Conservation (phyloP, 2,797 vertebrate species). For the Austrolebias charrua region DNA sequence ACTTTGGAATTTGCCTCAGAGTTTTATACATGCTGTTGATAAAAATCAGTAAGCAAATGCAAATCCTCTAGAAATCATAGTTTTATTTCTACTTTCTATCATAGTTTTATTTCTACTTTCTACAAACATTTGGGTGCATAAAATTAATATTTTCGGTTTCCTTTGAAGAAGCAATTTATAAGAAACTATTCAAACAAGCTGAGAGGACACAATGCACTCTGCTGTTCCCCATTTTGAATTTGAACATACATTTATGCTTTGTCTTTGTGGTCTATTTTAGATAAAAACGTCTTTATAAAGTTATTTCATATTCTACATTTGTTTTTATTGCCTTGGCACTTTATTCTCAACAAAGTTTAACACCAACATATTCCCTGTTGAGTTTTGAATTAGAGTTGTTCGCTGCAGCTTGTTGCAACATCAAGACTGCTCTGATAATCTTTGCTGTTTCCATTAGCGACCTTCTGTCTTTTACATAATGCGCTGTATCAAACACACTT, state of each 20-base stretch:
- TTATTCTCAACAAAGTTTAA: neutral
- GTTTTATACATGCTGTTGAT: neutral
- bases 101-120: neutral
- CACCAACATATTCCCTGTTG: neutral
- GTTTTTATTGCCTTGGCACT: neutral
- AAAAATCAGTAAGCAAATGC: conserved; percentile 9
- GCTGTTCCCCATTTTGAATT: too few relatives aligned
- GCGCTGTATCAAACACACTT: conserved; percentile 47
- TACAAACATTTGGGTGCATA: neutral
- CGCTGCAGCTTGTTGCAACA: conserved; percentile 2
- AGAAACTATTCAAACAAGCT: neutral
- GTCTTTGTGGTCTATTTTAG: neutral
- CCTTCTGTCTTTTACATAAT: conserved; percentile 39
- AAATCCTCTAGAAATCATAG: neutral
- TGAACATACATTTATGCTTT: neutral
- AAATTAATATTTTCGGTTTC: neutral
- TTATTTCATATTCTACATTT: neutral
- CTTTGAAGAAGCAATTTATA: neutral
- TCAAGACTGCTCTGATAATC: neutral
- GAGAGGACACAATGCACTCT: neutral
- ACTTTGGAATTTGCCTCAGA: neutral
- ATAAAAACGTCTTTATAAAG: neutral
- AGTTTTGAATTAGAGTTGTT: neutral
- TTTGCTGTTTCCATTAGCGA: conserved; percentile 42
- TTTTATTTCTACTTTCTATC: neutral